phyloP scores from a whole-genome alignment of 2,113 vertebrate genomes.

The Hemibagrus wyckioides region DNA sequence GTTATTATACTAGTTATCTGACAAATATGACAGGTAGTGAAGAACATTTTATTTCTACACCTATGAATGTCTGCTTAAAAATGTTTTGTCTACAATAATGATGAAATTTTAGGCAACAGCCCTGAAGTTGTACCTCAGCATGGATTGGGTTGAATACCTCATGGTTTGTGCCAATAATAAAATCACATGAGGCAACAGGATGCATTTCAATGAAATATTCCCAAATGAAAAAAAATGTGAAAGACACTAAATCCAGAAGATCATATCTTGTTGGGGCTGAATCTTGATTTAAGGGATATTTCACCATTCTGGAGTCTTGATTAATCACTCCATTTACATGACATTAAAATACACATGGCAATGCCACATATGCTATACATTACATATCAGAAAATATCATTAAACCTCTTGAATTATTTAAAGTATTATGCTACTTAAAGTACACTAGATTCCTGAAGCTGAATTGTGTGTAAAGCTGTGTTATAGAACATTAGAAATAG shows the following conservation, averaged over 20 bases:
- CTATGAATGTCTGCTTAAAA: neutral
- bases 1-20: constrained; percentile 3
- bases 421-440: neutral
- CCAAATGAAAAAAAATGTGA: neutral
- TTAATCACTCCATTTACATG: neutral
- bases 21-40: neutral
- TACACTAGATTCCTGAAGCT: neutral
- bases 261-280: neutral
- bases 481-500: neutral
- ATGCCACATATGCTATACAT: neutral
- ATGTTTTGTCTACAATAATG: neutral
- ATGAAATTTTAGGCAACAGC: constrained; percentile 16
- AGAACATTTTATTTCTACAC: neutral
- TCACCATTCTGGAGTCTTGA: neutral
- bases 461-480: neutral
- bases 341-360: neutral
- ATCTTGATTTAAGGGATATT: neutral
- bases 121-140: neutral
- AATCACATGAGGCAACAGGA: constrained; percentile 22
- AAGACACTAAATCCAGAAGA: neutral
- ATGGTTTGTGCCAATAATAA: constrained; percentile 1
- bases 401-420: neutral
- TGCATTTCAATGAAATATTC: constrained; percentile 1
- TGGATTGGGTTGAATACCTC: neutral
- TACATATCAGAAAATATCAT: neutral